Evolutionary conservation across 2,797 vertebrate species (phyloP).

Genomic region (Holocentrus rufus): DNA sequence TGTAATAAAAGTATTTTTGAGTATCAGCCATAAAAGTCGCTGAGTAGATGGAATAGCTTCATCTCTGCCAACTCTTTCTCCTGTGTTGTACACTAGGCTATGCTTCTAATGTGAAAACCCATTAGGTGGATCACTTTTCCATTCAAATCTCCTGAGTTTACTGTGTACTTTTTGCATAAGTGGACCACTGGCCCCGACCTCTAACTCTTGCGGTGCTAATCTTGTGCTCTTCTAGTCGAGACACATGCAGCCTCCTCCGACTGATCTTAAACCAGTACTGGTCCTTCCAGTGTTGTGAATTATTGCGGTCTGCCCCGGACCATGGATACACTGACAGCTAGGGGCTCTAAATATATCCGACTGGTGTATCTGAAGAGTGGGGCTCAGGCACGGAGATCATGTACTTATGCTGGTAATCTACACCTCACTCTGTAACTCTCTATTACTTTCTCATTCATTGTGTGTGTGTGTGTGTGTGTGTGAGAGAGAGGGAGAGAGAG

Average conservation of each 20-base stretch:
- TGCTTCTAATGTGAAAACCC: background rate
- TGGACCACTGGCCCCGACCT: conserved; percentile 17
- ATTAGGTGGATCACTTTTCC: background rate
- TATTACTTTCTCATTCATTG: conserved; percentile 60
- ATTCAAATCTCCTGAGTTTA: conserved; percentile 4
- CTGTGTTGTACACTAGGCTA: too few relatives aligned
- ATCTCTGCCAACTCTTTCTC: background rate
- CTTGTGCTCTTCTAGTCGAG: conserved; percentile 40
- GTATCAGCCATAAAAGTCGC: background rate
- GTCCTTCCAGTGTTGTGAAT: conserved; percentile 64
- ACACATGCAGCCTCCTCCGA: conserved; percentile 40
- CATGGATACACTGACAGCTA: conserved; percentile 76
- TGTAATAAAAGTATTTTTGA: background rate
- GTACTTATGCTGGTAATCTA: conserved; percentile 68
- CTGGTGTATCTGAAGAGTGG: conserved; percentile 68
- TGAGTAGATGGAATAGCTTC: background rate
- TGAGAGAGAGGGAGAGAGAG: too few relatives aligned
- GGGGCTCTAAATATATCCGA: conserved; percentile 80
- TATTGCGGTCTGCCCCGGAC: conserved; percentile 73
- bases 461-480: conserved; percentile 30
- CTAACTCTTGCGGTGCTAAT: conserved; percentile 53
- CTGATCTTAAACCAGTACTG: conserved; percentile 62
- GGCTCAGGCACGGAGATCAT: conserved; percentile 69
- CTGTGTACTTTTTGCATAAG: background rate
- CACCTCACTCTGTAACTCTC: conserved; percentile 49